These are phyloP conservation scores for Catharus fuscescens DNA, from an alignment of 2,113 vertebrate species.

Conservation along the genomic window DNA sequence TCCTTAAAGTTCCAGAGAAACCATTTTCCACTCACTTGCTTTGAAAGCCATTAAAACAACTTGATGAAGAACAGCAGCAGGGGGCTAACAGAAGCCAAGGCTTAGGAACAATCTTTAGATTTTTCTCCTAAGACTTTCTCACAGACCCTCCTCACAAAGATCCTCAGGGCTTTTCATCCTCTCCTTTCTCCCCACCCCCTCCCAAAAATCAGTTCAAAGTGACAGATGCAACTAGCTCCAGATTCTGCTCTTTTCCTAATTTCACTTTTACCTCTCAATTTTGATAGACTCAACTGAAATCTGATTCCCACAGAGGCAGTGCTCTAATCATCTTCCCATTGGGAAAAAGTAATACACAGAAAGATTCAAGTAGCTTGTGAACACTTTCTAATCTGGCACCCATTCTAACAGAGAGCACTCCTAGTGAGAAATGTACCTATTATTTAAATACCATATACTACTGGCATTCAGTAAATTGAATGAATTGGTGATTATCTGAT, in stretches of 20 bases:
- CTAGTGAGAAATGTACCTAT: not conserved
- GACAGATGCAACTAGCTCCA: conserved; percentile 45
- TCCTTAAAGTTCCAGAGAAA: conserved; percentile 66
- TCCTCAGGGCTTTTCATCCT: conserved; percentile 59
- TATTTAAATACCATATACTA: not conserved
- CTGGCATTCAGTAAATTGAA: not conserved
- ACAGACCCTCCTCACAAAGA: conserved; percentile 64
- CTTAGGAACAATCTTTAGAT: conserved; percentile 66
- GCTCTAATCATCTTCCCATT: not conserved
- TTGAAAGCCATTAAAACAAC: conserved; percentile 74
- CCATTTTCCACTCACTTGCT: conserved; percentile 75
- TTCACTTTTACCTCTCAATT: not conserved
- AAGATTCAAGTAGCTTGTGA: not conserved
- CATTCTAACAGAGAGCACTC: not conserved
- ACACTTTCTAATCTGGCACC: not conserved
- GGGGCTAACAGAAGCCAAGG: conserved; percentile 71
- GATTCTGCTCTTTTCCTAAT: not conserved
- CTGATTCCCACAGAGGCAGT: not conserved
- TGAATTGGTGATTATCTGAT: not conserved
- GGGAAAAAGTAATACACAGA: not conserved
- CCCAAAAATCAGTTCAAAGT: conserved; percentile 12
- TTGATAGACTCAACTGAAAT: not conserved
- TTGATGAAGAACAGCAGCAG: conserved; percentile 72
- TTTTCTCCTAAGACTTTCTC: conserved; percentile 69
- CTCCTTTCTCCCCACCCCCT: not conserved